These are phyloP conservation scores for Andricus quercusramuli DNA, from an alignment of 2,888 invertebrate species.

Conservation along the genomic window DNA sequence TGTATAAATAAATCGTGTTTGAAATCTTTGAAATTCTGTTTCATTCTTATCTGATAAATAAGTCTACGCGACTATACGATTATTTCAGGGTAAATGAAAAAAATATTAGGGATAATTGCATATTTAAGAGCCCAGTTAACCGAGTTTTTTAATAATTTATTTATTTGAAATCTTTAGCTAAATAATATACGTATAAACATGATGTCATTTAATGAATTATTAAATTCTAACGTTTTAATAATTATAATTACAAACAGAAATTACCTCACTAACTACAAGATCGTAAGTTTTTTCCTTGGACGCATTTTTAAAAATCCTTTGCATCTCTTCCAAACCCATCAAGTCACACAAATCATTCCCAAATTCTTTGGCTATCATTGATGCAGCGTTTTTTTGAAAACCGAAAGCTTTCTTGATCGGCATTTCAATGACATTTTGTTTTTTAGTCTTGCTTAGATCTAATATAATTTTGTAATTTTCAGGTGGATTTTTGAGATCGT, in stretches of 20 bases:
- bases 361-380: slow-evolving; percentile 46
- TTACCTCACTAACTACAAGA: slow-evolving; percentile 60
- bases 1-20: too few species aligned
- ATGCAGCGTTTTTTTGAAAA: slow-evolving; percentile 46
- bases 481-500: slow-evolving; percentile 51
- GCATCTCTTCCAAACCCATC: slow-evolving; percentile 55
- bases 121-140: too few species aligned
- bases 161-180: too few species aligned
- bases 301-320: slow-evolving; percentile 57
- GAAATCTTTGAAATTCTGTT: background rate
- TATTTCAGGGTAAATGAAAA: too few species aligned
- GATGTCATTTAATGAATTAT: background rate
- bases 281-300: slow-evolving; percentile 59
- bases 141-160: too few species aligned
- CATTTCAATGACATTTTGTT: slow-evolving; percentile 50
- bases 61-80: background rate
- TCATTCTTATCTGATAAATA: slow-evolving; percentile 1
- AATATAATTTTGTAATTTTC: slow-evolving; percentile 54
- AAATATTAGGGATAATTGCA: too few species aligned
- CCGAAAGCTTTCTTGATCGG: slow-evolving; percentile 45
- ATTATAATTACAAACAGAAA: background rate
- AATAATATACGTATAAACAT: too few species aligned
- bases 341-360: slow-evolving; percentile 61
- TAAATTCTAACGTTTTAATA: background rate
- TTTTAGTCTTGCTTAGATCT: slow-evolving; percentile 49